Evolutionary conservation across 2,797 vertebrate genomes (phyloP), one percentile per base, ranked within the genome.

Genomic region (Sitta carolinensis): DNA sequence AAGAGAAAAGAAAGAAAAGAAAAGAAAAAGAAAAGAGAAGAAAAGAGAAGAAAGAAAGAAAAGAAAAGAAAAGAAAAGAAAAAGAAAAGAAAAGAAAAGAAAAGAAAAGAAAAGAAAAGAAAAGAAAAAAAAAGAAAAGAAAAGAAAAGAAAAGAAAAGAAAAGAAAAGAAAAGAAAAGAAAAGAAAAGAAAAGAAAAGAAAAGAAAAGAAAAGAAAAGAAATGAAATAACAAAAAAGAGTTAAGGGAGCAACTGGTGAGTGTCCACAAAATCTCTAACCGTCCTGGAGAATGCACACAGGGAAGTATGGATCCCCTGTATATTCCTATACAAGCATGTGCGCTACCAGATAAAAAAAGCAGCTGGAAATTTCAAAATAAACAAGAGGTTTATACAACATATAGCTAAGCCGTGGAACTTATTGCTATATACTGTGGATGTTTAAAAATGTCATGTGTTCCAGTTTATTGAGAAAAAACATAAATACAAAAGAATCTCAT

Each of bases 401-500:
- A n/a, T 9, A 80, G 47, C 25, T 51, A 79, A 90, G 36, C 67
- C 67, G 45, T 70, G 70, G 61, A 87, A 84, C 42, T 47, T 40
- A 61, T 77, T 3, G 2, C 27, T 61, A 12, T 55, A 47, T 27
- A 45, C 25, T 85, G 21, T 62, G 16, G 38, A 50, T 82, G 48
- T 87, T 95, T 76, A 59, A 87, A 93, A 95, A 82, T 67, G 32
- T 61, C 42, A 26, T 67, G 22, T 80, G 54, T 70, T 93, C 74
- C 74, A 81, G 61, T 70, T 90, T 90, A 58, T 34, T 62, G 62
- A 72, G 58, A 69, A 89, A 91, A 58, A 82, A 66, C 38, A 55
- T 55, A 69, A 89, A 83, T 79, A 38, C 13, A 79, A 83, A 90
- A 64, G 36, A 30, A 57, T 74, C 67, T 87, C 25, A 91, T 93